Base-by-base conservation (phyloP, 1,140 invertebrate species). In the Gryllus bimaculatus region DNA sequence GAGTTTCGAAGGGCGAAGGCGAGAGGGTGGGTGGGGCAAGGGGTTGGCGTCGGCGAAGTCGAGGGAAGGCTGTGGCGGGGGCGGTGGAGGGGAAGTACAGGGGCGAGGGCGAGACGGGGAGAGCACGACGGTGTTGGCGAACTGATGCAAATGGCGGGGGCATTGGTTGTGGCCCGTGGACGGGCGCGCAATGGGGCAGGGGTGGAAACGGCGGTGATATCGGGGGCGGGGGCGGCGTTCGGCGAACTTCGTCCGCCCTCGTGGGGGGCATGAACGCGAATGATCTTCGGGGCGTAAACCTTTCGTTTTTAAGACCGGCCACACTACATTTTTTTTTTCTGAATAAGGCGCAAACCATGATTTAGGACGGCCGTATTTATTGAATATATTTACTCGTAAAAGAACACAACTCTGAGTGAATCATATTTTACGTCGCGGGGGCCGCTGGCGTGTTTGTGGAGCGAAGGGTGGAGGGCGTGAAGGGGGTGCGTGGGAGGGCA, bases 351-450 rank as follows among this genome's bases (percentile, higher is more conserved):
- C 54, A 66, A 66, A 66, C 54, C 54, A 66, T 66, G 54, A 66
- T 66, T 66, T 66, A 66, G 18, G 54, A 66, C 10, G 54, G 10
- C 18, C 54, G 54, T 66, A 66, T 66, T 66, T 66, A 66, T 66
- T 66, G 54, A 66, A 66, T 66, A 66, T 66, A 66, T 66, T 66
- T 18, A 66, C 54, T 66, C 54, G 54, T 66, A 66, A 66, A 66
- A 18, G 54, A 66, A 66, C 54, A 66, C 54, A 66, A 66, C 10
- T 18, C 54, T 66, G 54, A 66, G 54, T 66, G 54, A 66, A 66
- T 66, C 54, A 66, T 66, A 66, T 66, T 66, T 66, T 66, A 66
- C 54, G 54, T 66, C 54, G 54, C 54, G 18, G 54, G 8, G 54
- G 18, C 54, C 54, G 18, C 54, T 10, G 7, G 54, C 10, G 54